Conservation (phyloP, 2,113 vertebrate genomes). For the Glaucomys volans region DNA sequence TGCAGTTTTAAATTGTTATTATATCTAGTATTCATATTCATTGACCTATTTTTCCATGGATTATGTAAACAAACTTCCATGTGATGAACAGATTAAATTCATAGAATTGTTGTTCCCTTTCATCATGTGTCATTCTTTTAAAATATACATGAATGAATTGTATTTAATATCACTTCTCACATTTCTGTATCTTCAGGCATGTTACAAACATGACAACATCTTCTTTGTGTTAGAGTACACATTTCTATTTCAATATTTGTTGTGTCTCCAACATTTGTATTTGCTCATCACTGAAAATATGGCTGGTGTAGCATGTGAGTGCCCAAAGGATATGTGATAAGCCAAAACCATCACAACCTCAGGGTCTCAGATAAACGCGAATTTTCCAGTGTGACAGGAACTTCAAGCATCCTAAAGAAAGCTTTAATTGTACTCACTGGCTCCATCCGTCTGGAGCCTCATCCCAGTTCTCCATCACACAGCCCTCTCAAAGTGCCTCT, state of each 20-base stretch:
- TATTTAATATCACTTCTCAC: background rate
- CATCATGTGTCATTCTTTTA: background rate
- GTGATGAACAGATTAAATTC: background rate
- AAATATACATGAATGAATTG: background rate
- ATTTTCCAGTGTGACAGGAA: background rate
- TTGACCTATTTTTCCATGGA: background rate
- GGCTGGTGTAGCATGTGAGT: too few species aligned
- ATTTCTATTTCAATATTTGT: background rate
- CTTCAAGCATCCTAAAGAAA: background rate
- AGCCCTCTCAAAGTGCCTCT: too few species aligned
- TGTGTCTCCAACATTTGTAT: background rate
- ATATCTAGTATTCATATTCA: background rate
- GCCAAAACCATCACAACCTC: background rate
- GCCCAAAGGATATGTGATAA: background rate
- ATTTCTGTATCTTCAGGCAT: background rate
- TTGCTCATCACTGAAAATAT: background rate
- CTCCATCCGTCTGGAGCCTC: too few species aligned
- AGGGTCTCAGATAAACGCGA: background rate
- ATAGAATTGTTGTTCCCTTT: background rate
- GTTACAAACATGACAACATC: background rate
- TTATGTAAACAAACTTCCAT: background rate
- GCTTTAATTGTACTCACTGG: too few species aligned
- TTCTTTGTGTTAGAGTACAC: background rate
- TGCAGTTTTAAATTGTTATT: background rate
- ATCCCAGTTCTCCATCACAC: too few species aligned